Base-by-base conservation (phyloP, 2,113 vertebrate species). In the Catharus bicknelli region DNA sequence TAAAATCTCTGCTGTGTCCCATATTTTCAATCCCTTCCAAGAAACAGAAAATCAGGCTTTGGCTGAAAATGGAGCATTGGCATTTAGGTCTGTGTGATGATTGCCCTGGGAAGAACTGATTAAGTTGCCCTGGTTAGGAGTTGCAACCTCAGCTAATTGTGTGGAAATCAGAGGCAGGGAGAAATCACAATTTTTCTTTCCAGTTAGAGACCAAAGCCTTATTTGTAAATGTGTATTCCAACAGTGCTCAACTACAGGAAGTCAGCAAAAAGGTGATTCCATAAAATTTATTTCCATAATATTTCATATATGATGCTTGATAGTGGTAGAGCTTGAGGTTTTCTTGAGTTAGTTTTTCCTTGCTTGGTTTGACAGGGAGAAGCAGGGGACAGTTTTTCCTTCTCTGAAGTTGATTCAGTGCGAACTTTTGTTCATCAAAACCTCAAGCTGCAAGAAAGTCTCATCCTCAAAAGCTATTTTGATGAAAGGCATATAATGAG, bases 41-140 rank as follows among this genome's bases (percentile, higher is more conserved):
- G 57, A 68, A 75, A 42, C 4, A 54, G 32, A 70, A 92, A 68
- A 72, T 13, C 11, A 50, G 30, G 30, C 53, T 68, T 45, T 9
- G 38, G 36, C n/a, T 82, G 8, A 55, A 62, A 9, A 23, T 36
- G 14, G 7, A 17, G 14, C 5, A 5, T 1, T n/a, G 53, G 47
- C 36, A 26, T 72, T 76, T 10, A 9, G 0, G 1, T 75, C 19
- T 68, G 25, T 18, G 36, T 0, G 1, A 21, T 0, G 1, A 5
- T 16, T 0, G 1, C n/a, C 20, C 50, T 66, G 47, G 55, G 34
- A 54, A 45, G 29, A 88, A 14, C n/a, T 22, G 36, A 12, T n/a
- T 23, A 50, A 68, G 12, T 70, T 66, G 43, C 14, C 22, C 14
- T 2, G 3, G 5, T 13, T 34, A 30, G 32, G 48, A 68, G 13